Conservation (phyloP, 2,888 invertebrate species). For the Mallateleia sp. region DNA sequence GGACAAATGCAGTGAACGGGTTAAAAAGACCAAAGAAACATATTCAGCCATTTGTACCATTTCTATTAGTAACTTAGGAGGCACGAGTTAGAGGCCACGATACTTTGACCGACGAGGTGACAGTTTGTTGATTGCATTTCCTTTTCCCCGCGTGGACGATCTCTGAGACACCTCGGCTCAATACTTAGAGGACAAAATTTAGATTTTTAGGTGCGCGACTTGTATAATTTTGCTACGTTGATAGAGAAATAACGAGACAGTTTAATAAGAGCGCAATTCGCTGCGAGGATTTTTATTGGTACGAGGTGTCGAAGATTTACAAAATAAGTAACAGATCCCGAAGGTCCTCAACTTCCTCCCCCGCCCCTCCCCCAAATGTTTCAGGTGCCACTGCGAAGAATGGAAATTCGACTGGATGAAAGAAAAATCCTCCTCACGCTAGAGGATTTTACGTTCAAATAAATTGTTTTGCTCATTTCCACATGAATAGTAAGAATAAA, state of each 20-base stretch:
- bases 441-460: slow-evolving; percentile 12
- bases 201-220: no score
- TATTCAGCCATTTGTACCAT: neutral
- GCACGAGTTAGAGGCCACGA: neutral
- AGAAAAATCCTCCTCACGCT: neutral
- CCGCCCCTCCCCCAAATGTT: slow-evolving; percentile 71
- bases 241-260: no score
- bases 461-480: no score
- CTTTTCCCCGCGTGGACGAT: slow-evolving; percentile 51
- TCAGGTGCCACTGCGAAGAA: slow-evolving; percentile 55
- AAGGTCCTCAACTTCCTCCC: slow-evolving; percentile 83
- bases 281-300: slow-evolving; percentile 82
- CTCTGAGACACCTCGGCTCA: slow-evolving; percentile 81
- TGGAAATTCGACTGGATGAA: slow-evolving; percentile 19
- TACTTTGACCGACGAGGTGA: slow-evolving; percentile 3
- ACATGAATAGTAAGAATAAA: no score
- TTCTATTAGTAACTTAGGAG: neutral
- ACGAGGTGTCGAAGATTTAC: slow-evolving; percentile 64
- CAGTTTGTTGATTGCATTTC: slow-evolving; percentile 69
- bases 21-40: neutral
- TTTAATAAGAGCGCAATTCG: no score
- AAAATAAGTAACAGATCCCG: slow-evolving; percentile 67
- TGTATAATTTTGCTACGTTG: no score
- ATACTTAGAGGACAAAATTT: no score
- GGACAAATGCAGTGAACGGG: no score